These are phyloP conservation scores for Cheilosia scutellata DNA, from an alignment of 2,888 invertebrate genomes.

Conservation along the genomic window DNA sequence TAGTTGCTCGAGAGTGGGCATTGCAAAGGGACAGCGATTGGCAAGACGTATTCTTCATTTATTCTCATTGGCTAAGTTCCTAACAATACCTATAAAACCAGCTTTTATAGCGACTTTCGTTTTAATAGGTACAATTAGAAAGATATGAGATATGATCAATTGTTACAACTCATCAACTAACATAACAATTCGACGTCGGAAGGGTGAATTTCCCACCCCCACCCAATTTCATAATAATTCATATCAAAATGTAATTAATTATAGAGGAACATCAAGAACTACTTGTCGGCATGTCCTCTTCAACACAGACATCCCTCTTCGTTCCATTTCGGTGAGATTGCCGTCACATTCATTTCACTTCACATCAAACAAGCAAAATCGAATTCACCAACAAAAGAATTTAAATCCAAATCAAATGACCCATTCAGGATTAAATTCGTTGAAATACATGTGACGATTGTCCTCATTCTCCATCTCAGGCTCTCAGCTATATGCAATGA, in stretches of 20 bases:
- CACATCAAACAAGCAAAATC: slow-evolving; percentile 37
- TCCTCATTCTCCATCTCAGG: background rate
- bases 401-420: slow-evolving; percentile 66
- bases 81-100: too few species aligned
- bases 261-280: slow-evolving; percentile 17
- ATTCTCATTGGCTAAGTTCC: too few species aligned
- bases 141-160: too few species aligned
- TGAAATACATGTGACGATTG: slow-evolving; percentile 59
- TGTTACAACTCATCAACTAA: background rate
- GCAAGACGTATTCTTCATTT: too few species aligned
- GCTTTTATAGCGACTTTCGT: too few species aligned
- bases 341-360: slow-evolving; percentile 42
- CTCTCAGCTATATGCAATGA: background rate
- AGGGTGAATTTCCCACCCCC: background rate
- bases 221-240: background rate
- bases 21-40: too few species aligned
- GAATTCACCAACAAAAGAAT: slow-evolving; percentile 46
- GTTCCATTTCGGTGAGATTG: slow-evolving; percentile 1
- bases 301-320: background rate
- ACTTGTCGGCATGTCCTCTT: slow-evolving; percentile 41
- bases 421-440: slow-evolving; percentile 61
- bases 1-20: too few species aligned
- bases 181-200: background rate
- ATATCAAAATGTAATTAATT: slow-evolving; percentile 46
- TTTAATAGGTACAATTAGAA: too few species aligned